Base-by-base conservation (phyloP, 2,797 vertebrate genomes). In the Emys orbicularis region DNA sequence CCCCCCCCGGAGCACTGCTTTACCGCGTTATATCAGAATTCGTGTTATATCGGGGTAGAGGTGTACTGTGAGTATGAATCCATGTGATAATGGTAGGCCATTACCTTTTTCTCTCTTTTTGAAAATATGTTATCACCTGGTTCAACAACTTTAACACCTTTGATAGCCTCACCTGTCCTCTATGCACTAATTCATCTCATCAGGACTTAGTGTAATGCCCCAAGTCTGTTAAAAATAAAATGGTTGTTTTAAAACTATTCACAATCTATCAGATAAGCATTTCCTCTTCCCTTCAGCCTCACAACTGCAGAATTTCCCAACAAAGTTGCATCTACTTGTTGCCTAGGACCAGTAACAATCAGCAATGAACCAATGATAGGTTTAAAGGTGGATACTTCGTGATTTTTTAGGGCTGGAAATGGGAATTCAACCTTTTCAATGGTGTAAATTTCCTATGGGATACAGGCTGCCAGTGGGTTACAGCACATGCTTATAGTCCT, bases 391-490 rank as follows among this genome's bases (percentile, higher is more conserved):
- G 47, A 49, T 47, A 77, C 27, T 29, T 49, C 9, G 27, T 29
- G 27, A 77, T 16, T 49, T 44, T 31, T 4, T n/a, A 92, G 86
- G 59, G 41, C 56, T 83, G 23, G 79, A 91, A 94, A 89, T 2
- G 16, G 91, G 81, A 86, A 57, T 53, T 87, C 89, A n/a, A 21
- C 59, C 91, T 89, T 53, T 83, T 21, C 3, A 3, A 8, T 77
- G 76, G 93, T 0, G 0, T 3, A 77, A 57, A 83, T 77, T 90
- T 49, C 68, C 84, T 84, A 41, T 57, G n/a, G 52, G 12, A 84
- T 83, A 53, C 90, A 93, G 88, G 90, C 76, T 25, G 92, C 86
- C 47, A 86, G 23, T 21, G 47, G 56, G 37, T 61, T 86, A 77
- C 0, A 2, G n/a, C 41, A 65, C 19, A 2, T n/a, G 90, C 91